Percentiles rank a stretch among this genome's conserved stretches.
phyloP scores from a whole-genome alignment of 2,797 vertebrate species.

The Fringilla coelebs region DNA sequence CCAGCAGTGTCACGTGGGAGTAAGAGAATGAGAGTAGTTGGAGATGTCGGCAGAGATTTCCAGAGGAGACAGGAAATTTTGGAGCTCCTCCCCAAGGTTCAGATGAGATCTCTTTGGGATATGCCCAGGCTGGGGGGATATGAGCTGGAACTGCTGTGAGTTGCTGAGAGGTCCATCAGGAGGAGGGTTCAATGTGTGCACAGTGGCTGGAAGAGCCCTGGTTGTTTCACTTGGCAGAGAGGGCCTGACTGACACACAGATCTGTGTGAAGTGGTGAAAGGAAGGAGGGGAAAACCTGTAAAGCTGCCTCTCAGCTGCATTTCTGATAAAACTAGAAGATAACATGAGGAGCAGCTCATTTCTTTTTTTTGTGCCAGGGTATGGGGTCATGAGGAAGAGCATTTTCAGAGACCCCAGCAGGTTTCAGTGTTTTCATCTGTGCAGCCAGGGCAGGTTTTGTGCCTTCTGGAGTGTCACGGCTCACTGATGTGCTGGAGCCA shows the following conservation, averaged over 20 bases:
- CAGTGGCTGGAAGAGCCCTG: not conserved
- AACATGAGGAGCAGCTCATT: not conserved
- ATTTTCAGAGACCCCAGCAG: not conserved
- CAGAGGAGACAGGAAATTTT: not conserved
- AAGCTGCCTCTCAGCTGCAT: not conserved
- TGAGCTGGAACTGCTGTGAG: not conserved
- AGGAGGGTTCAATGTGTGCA: not conserved
- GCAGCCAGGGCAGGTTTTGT: not conserved
- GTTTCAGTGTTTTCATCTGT: not conserved
- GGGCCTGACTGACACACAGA: not conserved
- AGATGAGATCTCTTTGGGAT: not conserved
- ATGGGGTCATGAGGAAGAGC: not conserved
- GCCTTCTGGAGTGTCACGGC: not conserved
- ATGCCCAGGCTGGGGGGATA: not conserved
- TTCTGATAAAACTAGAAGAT: not conserved
- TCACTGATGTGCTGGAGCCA: accelerated
- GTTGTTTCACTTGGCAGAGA: not conserved
- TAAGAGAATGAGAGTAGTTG: not conserved
- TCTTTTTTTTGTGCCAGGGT: not conserved
- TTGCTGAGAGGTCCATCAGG: not conserved
- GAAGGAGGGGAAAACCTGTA: not conserved
- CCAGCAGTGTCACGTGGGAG: accelerated
- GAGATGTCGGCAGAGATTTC: not conserved
- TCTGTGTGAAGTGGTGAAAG: not conserved
- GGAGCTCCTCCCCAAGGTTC: not conserved